Base-by-base conservation (phyloP, 2,888 invertebrate genomes). In the Tipula confusa region DNA sequence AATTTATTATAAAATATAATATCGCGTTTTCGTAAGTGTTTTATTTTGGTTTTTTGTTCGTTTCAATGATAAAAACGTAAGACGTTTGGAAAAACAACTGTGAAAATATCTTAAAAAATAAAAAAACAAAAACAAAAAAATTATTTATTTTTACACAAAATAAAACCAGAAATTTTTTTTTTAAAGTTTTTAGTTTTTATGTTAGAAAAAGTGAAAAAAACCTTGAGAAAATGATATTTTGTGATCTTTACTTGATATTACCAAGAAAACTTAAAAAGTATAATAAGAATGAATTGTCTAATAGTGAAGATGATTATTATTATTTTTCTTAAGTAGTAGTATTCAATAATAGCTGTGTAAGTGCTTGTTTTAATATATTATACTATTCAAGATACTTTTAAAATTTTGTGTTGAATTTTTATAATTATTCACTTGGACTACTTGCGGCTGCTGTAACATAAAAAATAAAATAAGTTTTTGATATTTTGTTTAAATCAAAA, bases 211-310 rank as follows among this genome's bases (percentile, higher is more conserved):
- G 64, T 64, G 64, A 64, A 64, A 64, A 33, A 64, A 64, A 64
- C 64, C 64, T 64, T 64, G 64, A 64, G 64, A 64, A 64, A 64
- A 64, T 64, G 64, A 64, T 64, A 64, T 64, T 64, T 64, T 64
- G 64, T 64, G 64, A 64, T 64, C 64, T 64, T 64, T 64, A 64
- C 64, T 64, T 64, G 64, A 64, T 64, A 64, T 64, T 64, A 64
- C 64, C 64, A 24, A 64, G 24, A 64, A 64, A 64, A 64, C 64
- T 64, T 64, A 64, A 64, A 64, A 24, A 64, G 64, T 64, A 24
- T 64, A 64, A 43, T n/a, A 43, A 43, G n/a, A 43, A 43, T 43
- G 43, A 64, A 24, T 64, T 24, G 64, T 64, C 64, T 64, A 64
- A 64, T 64, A 64, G 64, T 11, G 64, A 64, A 9, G 64, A 64